Conservation (phyloP, 2,888 invertebrate genomes). For the Cheilosia impressa region DNA sequence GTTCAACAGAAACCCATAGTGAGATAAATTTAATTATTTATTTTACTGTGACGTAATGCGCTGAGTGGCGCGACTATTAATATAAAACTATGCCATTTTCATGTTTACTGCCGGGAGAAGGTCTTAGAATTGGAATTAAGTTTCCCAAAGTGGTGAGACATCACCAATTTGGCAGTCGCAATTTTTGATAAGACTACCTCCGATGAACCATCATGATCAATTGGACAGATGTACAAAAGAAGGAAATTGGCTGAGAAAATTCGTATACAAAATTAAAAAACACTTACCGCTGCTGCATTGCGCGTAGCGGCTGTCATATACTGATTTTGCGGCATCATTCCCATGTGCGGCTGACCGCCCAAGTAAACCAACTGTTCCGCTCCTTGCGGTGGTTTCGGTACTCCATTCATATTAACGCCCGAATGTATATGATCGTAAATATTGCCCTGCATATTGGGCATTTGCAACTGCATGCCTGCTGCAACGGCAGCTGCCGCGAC, state of each 20-base stretch:
- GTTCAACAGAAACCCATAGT: no score
- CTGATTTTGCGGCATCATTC: constrained; percentile 83
- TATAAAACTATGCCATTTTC: no score
- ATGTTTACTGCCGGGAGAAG: no score
- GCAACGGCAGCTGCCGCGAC: constrained; percentile 80
- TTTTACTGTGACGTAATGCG: no score
- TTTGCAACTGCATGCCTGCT: constrained; percentile 81
- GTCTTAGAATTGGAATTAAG: no score
- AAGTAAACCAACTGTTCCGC: constrained; percentile 82
- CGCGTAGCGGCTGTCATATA: constrained; percentile 83
- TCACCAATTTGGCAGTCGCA: no score
- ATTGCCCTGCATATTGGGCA: constrained; percentile 80
- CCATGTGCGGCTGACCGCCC: constrained; percentile 82
- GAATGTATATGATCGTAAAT: constrained; percentile 83
- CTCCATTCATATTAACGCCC: constrained; percentile 80
- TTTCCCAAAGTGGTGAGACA: no score
- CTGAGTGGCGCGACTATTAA: no score
- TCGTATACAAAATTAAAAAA: not conserved
- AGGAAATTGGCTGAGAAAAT: not conserved
- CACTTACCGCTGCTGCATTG: constrained; percentile 83
- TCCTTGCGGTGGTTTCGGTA: constrained; percentile 79
- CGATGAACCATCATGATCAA: no score
- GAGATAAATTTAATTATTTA: no score
- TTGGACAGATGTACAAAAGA: constrained; percentile 11
- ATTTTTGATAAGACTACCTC: no score